These are phyloP conservation scores for Glomeris maerens DNA, from an alignment of 1,140 invertebrate species.

Conservation along the genomic window DNA sequence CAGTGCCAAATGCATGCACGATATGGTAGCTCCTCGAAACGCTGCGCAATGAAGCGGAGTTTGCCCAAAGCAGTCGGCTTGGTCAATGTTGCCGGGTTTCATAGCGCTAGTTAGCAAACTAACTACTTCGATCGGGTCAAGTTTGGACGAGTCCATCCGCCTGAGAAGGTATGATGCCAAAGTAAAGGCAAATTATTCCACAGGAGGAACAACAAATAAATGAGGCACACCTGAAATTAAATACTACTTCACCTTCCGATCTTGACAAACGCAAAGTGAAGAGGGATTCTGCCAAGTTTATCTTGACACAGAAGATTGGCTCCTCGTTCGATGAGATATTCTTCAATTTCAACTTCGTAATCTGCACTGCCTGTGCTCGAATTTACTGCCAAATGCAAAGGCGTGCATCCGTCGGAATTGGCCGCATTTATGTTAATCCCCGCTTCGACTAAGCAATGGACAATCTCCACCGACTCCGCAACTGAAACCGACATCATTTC, in stretches of 20 bases:
- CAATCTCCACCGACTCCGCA: constrained; percentile 12
- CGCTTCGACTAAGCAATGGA: constrained; percentile 21
- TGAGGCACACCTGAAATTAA: neutral
- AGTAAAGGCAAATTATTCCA: neutral
- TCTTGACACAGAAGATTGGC: constrained; percentile 22
- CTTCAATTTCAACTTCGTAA: constrained; percentile 24
- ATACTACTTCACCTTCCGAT: constrained; percentile 15
- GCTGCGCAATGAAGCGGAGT: constrained; percentile 37
- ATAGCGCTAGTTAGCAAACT: constrained; percentile 27
- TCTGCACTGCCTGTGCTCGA: constrained; percentile 27
- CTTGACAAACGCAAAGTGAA: constrained; percentile 37
- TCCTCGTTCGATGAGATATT: constrained; percentile 22
- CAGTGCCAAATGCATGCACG: constrained; percentile 29
- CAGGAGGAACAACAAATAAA: neutral
- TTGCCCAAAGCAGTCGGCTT: constrained; percentile 27
- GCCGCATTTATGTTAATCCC: constrained; percentile 24
- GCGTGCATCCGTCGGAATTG: constrained; percentile 26
- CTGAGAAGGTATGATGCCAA: constrained; percentile 8
- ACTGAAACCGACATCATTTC: neutral
- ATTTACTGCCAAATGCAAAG: constrained; percentile 32
- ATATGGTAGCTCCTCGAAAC: constrained; percentile 35
- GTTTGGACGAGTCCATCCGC: constrained; percentile 16
- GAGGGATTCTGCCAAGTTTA: constrained; percentile 21
- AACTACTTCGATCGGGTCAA: constrained; percentile 36
- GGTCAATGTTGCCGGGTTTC: constrained; percentile 26